phyloP scores from a whole-genome alignment of 2,888 invertebrate genomes.

The Sinentomon sp. region DNA sequence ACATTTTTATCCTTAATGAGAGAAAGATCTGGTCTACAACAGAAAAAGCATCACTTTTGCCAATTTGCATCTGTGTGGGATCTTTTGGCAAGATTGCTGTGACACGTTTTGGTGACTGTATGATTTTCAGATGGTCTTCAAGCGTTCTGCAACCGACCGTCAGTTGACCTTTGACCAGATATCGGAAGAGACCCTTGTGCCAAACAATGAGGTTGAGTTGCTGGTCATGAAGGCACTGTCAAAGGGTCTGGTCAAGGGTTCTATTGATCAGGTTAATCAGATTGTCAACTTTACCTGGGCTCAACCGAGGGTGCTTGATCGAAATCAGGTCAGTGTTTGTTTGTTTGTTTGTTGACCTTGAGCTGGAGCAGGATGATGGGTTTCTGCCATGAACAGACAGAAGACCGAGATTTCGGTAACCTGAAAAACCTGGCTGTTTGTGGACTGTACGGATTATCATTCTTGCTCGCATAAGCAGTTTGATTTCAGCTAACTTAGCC shows the following conservation, averaged over 20 bases:
- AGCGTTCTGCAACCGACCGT: constrained; percentile 57
- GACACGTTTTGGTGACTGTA: no score
- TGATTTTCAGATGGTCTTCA: constrained; percentile 62
- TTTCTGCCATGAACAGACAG: no score
- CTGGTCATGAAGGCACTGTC: constrained; percentile 94
- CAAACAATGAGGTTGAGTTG: constrained; percentile 60
- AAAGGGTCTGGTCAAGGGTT: constrained; percentile 71
- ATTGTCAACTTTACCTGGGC: constrained; percentile 59
- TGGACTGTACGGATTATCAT: no score
- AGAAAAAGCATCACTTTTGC: no score
- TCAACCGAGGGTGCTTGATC: constrained; percentile 49
- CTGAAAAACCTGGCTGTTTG: no score
- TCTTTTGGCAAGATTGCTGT: no score
- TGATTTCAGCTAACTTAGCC: no score
- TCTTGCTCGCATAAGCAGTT: no score
- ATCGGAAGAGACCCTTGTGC: constrained; percentile 52
- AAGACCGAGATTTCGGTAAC: no score
- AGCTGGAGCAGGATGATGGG: not conserved
- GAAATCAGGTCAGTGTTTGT: constrained; percentile 25
- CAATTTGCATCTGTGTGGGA: no score
- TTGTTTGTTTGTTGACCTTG: not conserved
- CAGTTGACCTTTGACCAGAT: constrained; percentile 75
- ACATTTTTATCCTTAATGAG: no score
- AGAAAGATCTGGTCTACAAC: no score
- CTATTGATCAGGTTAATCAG: constrained; percentile 63